Evolutionary conservation across 2,113 vertebrate species (phyloP), one percentile per base, ranked within the genome.

Genomic region (Labrus mixtus): DNA sequence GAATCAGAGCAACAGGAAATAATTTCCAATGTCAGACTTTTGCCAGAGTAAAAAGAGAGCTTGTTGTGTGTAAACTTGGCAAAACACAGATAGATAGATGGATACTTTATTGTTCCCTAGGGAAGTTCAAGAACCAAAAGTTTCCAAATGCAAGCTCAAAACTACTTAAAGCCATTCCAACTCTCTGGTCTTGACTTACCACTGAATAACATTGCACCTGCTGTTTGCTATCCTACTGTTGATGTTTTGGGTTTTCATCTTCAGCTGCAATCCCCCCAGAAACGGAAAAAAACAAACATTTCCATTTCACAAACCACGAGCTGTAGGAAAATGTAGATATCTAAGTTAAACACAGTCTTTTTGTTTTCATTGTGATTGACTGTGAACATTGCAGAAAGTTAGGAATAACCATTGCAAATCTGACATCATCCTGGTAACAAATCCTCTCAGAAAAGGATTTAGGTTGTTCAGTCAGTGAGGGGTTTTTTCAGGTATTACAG

Each of bases 401-500:
- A 54, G 22, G 39, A 19, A 60, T 41, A 73, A 61, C 11, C 1
- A 2, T 12, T 41, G 33, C 41, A 74, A 65, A 75, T 76, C 56
- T 65, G 71, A 80, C 73, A 48, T 39, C 62, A 75, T 76, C 76
- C 75, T 25, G 43, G 73, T 79, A 78, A 74, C 46, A 72, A 84
- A 86, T 87, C 78, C 57, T 23, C 54, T 66, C 65, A 13, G 20
- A 43, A 70, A 73, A 23, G 33, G 72, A 79, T 87, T 86, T 58
- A 22, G 72, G 57, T 71, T 48, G 19, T 66, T 43, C 19, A 50
- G 20, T 45, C 55, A 69, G n/a, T n/a, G n/a, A n/a, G 50, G 41
- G 43, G 5, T 58, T 82, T 83, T n/a, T 51, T 1, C 51, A 64
- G 63, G 45, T 67, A 43, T 86, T 77, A 79, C 16, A n/a, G 71